Conservation (phyloP, 1,140 invertebrate species). For the Drosophila seguyi region DNA sequence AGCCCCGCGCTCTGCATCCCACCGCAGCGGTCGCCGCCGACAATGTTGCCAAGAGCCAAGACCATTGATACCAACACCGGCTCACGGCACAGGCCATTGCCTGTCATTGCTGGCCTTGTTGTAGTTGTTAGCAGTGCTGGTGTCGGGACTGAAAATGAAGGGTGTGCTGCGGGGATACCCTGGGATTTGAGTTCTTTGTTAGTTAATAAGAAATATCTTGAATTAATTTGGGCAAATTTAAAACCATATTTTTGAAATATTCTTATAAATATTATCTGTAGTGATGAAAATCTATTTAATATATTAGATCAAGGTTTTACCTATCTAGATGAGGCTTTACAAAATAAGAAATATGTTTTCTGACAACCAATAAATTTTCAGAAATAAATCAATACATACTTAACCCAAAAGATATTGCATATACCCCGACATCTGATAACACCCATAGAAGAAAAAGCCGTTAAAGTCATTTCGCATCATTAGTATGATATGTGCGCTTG, state of each 20-base stretch:
- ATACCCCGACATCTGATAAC: constrained; percentile 13
- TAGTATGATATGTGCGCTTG: constrained; percentile 77
- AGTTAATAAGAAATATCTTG: not conserved
- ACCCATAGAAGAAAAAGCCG: constrained; percentile 56
- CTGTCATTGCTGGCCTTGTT: constrained; percentile 69
- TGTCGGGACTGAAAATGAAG: not conserved
- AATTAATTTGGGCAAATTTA: too few species aligned
- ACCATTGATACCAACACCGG: constrained; percentile 42
- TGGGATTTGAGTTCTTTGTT: not conserved
- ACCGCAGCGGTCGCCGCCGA: not conserved
- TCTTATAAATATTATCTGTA: not conserved
- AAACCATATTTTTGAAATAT: rapidly evolving
- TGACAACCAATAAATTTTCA: not conserved
- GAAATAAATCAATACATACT: too few species aligned
- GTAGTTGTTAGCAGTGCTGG: constrained; percentile 36
- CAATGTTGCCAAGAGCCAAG: constrained; percentile 41
- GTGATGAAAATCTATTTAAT: not conserved
- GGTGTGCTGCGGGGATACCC: constrained; percentile 14
- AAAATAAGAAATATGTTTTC: too few species aligned
- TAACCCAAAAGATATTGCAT: not conserved
- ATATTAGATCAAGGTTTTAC: not conserved
- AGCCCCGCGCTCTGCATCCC: constrained; percentile 1
- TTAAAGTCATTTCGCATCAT: constrained; percentile 84
- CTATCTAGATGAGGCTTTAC: not conserved
- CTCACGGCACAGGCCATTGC: constrained; percentile 24